A percentile compares a stretch with the other conserved stretches of the same genome.
phyloP scores from a whole-genome alignment of 2,113 vertebrate species.

The Mus musculus region GRCm39 chr3:42056001-42056500 shows the following conservation, averaged over 20 bases:
- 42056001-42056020: background rate
- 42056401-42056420: too few relatives aligned
- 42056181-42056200: background rate
- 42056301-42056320: background rate
- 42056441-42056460: too few relatives aligned
- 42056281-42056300: background rate
- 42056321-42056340: too few relatives aligned
- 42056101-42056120: background rate
- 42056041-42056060: background rate
- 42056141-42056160: background rate
- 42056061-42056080: background rate
- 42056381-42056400: too few relatives aligned
- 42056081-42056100: background rate
- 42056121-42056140: background rate
- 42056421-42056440: too few relatives aligned
- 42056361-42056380: too few relatives aligned
- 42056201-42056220: background rate
- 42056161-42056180: too few relatives aligned
- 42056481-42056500: background rate
- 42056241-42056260: background rate
- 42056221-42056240: background rate
- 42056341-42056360: too few relatives aligned
- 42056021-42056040: slow-evolving; percentile 11
- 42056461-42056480: background rate
- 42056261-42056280: background rate